Evolutionary conservation across 1,140 invertebrate species (phyloP), one percentile per base, ranked within the genome.

Genomic region (Hermetia illucens): DNA sequence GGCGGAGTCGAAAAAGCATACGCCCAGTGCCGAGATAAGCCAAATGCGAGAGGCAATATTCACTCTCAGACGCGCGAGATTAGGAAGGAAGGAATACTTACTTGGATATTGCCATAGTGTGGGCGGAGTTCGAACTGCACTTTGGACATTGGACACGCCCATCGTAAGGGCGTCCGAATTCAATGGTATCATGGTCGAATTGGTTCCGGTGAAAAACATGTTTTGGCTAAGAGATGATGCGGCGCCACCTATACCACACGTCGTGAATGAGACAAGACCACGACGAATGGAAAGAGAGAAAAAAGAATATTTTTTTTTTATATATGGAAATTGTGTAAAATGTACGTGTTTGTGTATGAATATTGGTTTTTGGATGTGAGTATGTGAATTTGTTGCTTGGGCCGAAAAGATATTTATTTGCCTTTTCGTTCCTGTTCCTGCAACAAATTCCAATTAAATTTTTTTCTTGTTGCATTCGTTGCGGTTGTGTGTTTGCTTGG

Each of bases 101-200:
- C 76, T 70, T 48, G 77, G 77, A 65, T 80, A 81, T 62, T 79
- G 72, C 79, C 73, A 79, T 51, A 82, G 64, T 43, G 78, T 74
- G 38, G 78, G 69, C 48, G 75, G 55, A n/a, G 57, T 47, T 3
- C 57, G 44, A 35, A 50, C 58, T 12, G 53, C 40, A 37, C 38
- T 48, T 33, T 47, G 45, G 3, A 58, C 38, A 20, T 52, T 53
- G 29, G 56, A 42, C 32, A 56, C 55, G 39, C 58, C 56, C 17
- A 54, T 53, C 8, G 50, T 55, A 29, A 18, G 27, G 18, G 25
- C 27, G 10, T 36, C 39, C 21, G 34, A 35, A 41, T 25, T 35
- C 17, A 41, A 36, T 18, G 39, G 39, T 35, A 41, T 41, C 19
- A 32, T 39, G 27, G 38, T 34, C 31, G 36, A 38, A 38, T 38